A percentile compares a stretch with the other conserved stretches of the same genome.
phyloP scores from a whole-genome alignment of 2,113 vertebrate genomes.

The Notarius quadriscutis region DNA sequence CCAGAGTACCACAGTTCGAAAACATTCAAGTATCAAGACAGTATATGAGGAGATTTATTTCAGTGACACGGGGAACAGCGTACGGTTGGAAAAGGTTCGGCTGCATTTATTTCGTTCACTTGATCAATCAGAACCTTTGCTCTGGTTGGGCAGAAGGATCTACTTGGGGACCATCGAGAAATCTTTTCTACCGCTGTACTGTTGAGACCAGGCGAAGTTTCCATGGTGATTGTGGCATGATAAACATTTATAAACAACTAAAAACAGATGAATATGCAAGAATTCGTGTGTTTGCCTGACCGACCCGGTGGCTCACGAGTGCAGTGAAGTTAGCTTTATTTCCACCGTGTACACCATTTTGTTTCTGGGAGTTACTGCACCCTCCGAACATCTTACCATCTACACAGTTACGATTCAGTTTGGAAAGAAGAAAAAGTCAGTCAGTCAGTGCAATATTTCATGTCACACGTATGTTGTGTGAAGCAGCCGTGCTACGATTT shows the following conservation, averaged over 20 bases:
- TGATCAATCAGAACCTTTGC: background rate
- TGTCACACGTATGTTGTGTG: conserved; percentile 13
- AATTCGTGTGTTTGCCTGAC: conserved; percentile 37
- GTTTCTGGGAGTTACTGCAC: conserved; percentile 27
- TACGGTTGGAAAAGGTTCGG: background rate
- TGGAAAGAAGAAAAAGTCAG: background rate
- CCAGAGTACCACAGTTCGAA: conserved; percentile 26
- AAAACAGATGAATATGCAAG: background rate
- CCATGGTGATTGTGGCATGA: background rate
- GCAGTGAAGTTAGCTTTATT: conserved; percentile 50
- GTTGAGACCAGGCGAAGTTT: background rate
- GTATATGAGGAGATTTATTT: background rate
- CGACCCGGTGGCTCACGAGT: conserved; percentile 44
- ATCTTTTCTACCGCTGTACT: background rate
- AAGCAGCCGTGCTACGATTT: conserved; percentile 34
- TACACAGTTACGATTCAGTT: conserved; percentile 37
- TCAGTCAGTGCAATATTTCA: conserved; percentile 45
- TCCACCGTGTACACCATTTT: conserved; percentile 47
- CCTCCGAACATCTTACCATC: conserved; percentile 31
- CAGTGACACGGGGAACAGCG: background rate
- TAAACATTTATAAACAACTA: background rate
- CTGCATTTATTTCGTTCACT: conserved; percentile 18
- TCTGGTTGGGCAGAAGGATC: background rate
- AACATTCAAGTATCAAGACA: conserved; percentile 40
- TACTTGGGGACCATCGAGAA: background rate